Evolutionary conservation across 2,113 vertebrate species (phyloP), one percentile per base, ranked within the genome.

Genomic region (Brachirus orientalis): DNA sequence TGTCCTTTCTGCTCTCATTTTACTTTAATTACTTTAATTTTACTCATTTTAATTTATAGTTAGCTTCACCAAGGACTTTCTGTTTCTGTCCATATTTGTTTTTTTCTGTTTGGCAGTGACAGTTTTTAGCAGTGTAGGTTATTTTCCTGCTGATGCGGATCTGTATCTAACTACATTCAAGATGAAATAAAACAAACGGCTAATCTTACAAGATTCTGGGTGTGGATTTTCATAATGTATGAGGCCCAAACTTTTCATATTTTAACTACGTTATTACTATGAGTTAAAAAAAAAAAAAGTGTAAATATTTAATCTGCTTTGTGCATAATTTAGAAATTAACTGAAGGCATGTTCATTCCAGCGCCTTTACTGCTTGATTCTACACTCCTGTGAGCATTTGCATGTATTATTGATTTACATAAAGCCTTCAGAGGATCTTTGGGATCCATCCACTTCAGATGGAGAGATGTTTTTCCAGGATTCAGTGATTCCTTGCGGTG

Each of bases 361-460:
- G 3, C 2, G 6, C 1, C 1, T 12, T 73, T 12, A 40, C 11
- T 28, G 56, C 55, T 58, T 72, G 43, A 47, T 72, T 65, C 37
- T 50, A 8, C 55, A 64, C 62, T 79, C 55, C 69, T 20, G 13
- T 47, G 58, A 51, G 57, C 62, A 75, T 78, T 77, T 79, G 38
- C 17, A 55, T 55, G 53, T 80, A 79, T 85, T 83, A 90, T 84
- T 83, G 69, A 88, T 87, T 77, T 57, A n/a, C n/a, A n/a, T n/a
- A n/a, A n/a, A 79, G 69, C 52, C 66, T 14, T 41, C 57, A 77
- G 77, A 84, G 62, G 51, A 63, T 71, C 69, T 79, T 67, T 6
- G 2, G 65, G 69, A 74, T 82, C 58, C 63, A 69, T 74, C 59
- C 63, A 35, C 40, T 64, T 79, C 20, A 77, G 65, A 74, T 52